Conservation (phyloP, 2,888 invertebrate genomes). For the Aporophyla lueneburgensis region DNA sequence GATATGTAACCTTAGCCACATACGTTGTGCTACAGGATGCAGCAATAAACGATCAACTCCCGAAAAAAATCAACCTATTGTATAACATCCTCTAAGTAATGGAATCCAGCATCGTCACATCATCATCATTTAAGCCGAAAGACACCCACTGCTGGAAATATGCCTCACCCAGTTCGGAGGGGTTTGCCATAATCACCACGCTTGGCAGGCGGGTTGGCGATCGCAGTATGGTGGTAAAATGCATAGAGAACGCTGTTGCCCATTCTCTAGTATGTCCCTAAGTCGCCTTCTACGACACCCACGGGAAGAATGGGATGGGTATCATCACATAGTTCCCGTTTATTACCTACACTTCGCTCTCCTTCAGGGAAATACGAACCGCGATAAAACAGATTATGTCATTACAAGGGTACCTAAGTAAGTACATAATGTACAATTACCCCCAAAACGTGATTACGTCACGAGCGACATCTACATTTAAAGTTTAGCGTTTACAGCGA, state of each 20-base stretch:
- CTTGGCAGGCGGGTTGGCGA: no score
- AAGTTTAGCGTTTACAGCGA: slow-evolving; percentile 46
- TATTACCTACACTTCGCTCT: neutral
- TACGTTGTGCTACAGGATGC: neutral
- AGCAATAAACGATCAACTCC: neutral
- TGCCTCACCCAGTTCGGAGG: no score
- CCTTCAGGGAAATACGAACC: neutral
- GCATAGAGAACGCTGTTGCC: no score
- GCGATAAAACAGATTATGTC: slow-evolving; percentile 20
- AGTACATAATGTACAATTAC: slow-evolving; percentile 28
- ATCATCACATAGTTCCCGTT: no score
- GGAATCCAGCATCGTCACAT: neutral
- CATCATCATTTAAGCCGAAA: no score
- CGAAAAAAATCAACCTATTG: neutral
- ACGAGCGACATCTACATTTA: slow-evolving; percentile 35
- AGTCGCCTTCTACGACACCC: no score
- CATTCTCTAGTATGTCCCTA: no score
- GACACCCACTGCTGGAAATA: no score
- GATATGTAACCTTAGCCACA: neutral
- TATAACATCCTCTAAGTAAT: neutral
- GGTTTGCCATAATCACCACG: no score
- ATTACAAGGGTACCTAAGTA: slow-evolving; percentile 10
- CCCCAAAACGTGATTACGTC: slow-evolving; percentile 33
- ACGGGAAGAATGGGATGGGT: no score
- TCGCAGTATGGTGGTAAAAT: no score